A percentile compares a stretch with the other conserved stretches of the same genome.
These are phyloP conservation scores for Micronisus gabar DNA, from an alignment of 2,113 vertebrate species.

Conservation along the genomic window DNA sequence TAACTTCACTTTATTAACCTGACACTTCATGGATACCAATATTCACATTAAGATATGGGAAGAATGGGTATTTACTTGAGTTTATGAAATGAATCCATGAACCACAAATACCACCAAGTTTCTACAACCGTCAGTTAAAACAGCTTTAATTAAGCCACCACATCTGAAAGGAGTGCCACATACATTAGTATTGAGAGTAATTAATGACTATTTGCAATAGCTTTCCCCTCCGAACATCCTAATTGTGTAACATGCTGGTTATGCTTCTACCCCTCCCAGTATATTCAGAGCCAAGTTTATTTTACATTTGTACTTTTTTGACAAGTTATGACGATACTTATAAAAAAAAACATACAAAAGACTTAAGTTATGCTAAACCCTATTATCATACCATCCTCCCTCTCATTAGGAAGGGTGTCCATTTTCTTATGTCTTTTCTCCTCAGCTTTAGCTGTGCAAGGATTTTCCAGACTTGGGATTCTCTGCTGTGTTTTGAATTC, in stretches of 20 bases:
- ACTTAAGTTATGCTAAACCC: background rate
- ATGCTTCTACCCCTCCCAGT: background rate
- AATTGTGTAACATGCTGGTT: background rate
- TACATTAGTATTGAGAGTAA: conserved; percentile 12
- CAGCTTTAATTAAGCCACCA: conserved; percentile 43
- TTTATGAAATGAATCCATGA: background rate
- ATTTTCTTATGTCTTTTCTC: background rate
- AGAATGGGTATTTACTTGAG: background rate
- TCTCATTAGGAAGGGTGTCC: background rate
- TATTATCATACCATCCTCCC: background rate
- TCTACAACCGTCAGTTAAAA: background rate
- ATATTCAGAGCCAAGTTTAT: conserved; percentile 20
- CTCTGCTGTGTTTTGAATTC: background rate
- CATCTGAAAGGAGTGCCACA: background rate
- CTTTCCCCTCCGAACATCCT: background rate
- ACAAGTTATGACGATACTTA: background rate
- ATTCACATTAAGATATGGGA: background rate
- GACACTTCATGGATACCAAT: background rate
- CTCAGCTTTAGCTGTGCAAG: background rate
- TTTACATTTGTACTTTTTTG: background rate
- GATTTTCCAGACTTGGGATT: background rate
- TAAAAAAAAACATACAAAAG: background rate
- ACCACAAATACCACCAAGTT: background rate
- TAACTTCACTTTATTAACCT: background rate
- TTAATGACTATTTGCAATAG: background rate